A percentile compares a stretch with the other conserved stretches of the same genome.
Evolutionary conservation across 1,140 invertebrate genomes (phyloP).

Genomic region (Meloidogyne floridensis): DNA sequence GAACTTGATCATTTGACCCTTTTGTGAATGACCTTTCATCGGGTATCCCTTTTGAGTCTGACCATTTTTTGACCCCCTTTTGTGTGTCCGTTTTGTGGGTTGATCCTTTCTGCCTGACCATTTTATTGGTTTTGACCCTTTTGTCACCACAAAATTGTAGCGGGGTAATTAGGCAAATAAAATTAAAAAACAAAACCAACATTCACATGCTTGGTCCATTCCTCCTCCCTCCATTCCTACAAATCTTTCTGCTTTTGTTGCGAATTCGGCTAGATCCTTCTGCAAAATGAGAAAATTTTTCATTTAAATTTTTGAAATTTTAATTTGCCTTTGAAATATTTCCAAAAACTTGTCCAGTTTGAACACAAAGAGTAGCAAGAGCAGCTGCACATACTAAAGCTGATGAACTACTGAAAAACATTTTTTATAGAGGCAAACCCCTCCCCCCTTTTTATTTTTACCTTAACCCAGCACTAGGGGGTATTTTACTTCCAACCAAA

Average conservation of each 20-base stretch:
- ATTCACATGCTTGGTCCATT: constrained; percentile 87
- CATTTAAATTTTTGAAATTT: not conserved
- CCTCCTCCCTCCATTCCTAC: constrained; percentile 74
- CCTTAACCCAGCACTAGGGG: constrained; percentile 78
- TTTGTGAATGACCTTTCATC: too few relatives aligned
- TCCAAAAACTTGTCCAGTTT: constrained; percentile 63
- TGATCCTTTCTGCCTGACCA: too few relatives aligned
- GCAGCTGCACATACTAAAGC: constrained; percentile 90
- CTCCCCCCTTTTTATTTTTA: not conserved
- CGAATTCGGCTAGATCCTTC: constrained; percentile 43
- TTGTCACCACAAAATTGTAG: too few relatives aligned
- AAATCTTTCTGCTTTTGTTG: constrained; percentile 46
- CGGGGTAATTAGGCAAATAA: too few relatives aligned
- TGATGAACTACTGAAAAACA: constrained; percentile 85
- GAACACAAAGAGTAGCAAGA: constrained; percentile 78
- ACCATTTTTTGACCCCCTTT: too few relatives aligned
- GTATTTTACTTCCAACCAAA: constrained; percentile 82
- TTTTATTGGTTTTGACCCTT: too few relatives aligned
- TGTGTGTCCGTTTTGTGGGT: too few relatives aligned
- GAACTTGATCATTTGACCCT: too few relatives aligned
- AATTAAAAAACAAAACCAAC: not conserved
- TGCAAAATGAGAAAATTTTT: constrained; percentile 14
- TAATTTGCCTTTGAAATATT: constrained; percentile 19
- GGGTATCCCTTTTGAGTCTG: too few relatives aligned
- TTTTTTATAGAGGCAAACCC: not conserved